Evolutionary conservation across 1,140 invertebrate species (phyloP), one percentile per base, ranked within the genome.

Genomic region (Ditylenchus dipsaci): DNA sequence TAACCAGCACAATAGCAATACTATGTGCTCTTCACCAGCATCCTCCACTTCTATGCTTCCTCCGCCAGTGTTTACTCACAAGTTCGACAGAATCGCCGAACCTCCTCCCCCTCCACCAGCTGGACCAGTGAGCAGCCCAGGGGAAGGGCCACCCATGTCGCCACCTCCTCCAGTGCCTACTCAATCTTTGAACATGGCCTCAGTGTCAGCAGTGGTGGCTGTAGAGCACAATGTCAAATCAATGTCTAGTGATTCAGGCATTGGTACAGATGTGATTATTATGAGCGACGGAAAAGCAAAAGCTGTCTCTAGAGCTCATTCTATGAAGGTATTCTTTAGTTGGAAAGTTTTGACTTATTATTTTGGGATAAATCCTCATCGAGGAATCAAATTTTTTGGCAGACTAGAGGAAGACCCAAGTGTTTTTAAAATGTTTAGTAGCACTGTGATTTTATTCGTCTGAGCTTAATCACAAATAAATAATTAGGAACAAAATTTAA

Each of bases 1-100:
- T n/a, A n/a, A n/a, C n/a, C n/a, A n/a, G n/a, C n/a, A 53, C 23
- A 53, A 53, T 15, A 53, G 15, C 49, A 53, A 17, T 53, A 61
- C 59, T 5, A 3, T 43, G 9, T 38, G 63, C 56, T 70, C 68
- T 17, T 70, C 68, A 0, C 68, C 68, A 21, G 53, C 68, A 19
- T 70, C 68, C 27, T 69, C 68, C n/a, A 67, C 67, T 19, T 30
- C 62, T 13, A 68, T 70, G 68, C 59, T 70, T 29, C 68, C 68
- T 5, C 68, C 68, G 43, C 68, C 68, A 0, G 68, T 68, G 8
- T 70, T 70, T 61, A 70, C 66, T 53, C 57, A 33, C 1, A 38
- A 49, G 23, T 70, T 70, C 59, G 68, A 70, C 26, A 57, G 65
- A 21, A 70, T 70, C 43, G 33, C 56, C 3, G 47, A 65, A 17